Evolutionary conservation across 2,113 vertebrate species (phyloP), one percentile per base, ranked within the genome.

Genomic region (Gnathonemus echidnorhynchus): DNA sequence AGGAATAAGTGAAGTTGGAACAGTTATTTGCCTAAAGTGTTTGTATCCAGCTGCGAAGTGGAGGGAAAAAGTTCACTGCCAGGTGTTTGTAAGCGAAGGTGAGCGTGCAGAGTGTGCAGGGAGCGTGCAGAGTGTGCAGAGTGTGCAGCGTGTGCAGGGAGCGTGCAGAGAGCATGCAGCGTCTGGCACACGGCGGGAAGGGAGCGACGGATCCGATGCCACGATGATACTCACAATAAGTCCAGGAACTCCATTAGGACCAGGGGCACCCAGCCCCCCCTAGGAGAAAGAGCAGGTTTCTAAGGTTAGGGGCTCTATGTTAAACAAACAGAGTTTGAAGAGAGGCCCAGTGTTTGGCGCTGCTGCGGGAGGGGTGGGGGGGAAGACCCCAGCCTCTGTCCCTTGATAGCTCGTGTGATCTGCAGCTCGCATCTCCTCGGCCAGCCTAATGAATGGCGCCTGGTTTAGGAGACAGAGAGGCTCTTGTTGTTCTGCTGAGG

Each of bases 221-320:
- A 90, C 80, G 90, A 93, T 89, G 88, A 86, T 96, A 99, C 98
- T 99, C 96, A 99, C 98, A 95, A 98, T 96, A 92, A 99, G 97
- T 93, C 98, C 98, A 90, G 92, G 96, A 92, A 99, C 98, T 96
- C 98, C 98, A 89, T 94, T 94, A 95, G 98, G 98, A 93, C 98
- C 98, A n/a, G 96, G 97, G 93, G 97, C 96, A 95, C 98, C 98
- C 93, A 98, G 91, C 88, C 97, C 96, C 93, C 98, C 98, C 98
- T 99, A 90, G 83, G 94, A 95, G 93, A 93, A 91, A 87, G 91
- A 88, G 90, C 92, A 92, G 95, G 91, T 95, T 91, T 93, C 48
- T 93, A 91, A 91, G 91, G 94, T 96, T 94, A 97, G 0, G 13
- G 90, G 86, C 88, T 90, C 89, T 93, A 94, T 95, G 93, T 93